Base-by-base conservation (phyloP, 2,888 invertebrate genomes). In the Camptogramma bilineatum region DNA sequence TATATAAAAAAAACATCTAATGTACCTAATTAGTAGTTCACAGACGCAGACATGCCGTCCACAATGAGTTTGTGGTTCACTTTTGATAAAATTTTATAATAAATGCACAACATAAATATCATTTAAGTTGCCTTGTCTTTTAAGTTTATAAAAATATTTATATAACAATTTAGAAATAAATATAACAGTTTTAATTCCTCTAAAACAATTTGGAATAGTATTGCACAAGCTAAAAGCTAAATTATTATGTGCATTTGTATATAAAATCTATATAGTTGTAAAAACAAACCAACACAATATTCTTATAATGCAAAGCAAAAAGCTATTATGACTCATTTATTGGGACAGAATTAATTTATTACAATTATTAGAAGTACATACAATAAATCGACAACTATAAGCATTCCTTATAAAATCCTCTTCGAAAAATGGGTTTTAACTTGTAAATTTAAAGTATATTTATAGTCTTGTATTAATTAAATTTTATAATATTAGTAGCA, bases 41-140 rank as follows among this genome's bases (percentile, higher is more conserved):
- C 86, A 85, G 84, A 84, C 75, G 84, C 86, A 88, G 89, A 91
- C 86, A 74, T 85, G 81, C 83, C 86, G 89, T 88, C 89, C 90
- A 90, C 90, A 90, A 87, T 86, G 89, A 86, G 90, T 89, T 85
- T 82, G 89, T 85, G 87, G 87, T 82, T 78, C 71, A 79, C 73
- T 80, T 81, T 85, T 81, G 78, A 88, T 90, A 89, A 86, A 87
- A 86, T 86, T 87, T 90, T 81, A 86, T 86, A 90, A 88, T 93
- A 93, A 93, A 93, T 93, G 92, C 92, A 92, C 92, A 92, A 91
- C 90, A 88, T 88, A 92, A 93, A 90, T 88, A 90, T 80, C 85
- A 90, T 91, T 90, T 86, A 85, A 86, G 90, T 91, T 88, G 91
- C 86, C 88, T 87, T 89, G 92, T 92, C 92, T 92, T 92, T 91